A percentile compares a stretch with the other conserved stretches of the same genome.
Conservation (phyloP, 2,113 vertebrate species). For the Lampris megalopsis region DNA sequence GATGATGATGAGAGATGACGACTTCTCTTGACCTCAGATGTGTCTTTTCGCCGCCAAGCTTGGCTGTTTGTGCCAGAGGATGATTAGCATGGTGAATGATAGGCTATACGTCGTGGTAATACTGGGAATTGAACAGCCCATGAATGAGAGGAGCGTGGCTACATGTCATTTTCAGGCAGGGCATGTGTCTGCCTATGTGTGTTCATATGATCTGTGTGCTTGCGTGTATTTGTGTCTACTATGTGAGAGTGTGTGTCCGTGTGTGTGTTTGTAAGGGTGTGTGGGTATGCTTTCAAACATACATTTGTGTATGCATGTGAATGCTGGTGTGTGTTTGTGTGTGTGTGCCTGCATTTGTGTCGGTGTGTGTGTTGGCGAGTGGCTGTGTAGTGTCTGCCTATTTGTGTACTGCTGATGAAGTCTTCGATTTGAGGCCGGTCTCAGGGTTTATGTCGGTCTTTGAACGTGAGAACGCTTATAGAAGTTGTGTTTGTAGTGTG, state of each 20-base stretch:
- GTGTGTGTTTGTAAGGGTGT: background rate
- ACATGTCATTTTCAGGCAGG: conserved; percentile 11
- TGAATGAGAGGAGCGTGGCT: conserved; percentile 1
- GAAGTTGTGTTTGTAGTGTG: conserved; percentile 50
- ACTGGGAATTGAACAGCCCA: conserved; percentile 10
- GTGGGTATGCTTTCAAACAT: conserved; percentile 1
- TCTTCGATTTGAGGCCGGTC: conserved; percentile 34
- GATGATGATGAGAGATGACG: conserved; percentile 32
- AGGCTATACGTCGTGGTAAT: conserved; percentile 25
- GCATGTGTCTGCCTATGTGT: background rate
- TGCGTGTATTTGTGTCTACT: background rate
- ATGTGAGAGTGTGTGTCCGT: background rate
- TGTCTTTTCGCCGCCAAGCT: conserved; percentile 39
- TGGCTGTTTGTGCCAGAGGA: conserved; percentile 11
- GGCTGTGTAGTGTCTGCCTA: background rate
- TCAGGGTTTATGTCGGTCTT: conserved; percentile 21
- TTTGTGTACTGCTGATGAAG: background rate
- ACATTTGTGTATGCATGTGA: conserved; percentile 2
- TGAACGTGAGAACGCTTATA: conserved; percentile 61
- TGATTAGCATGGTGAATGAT: conserved; percentile 58
- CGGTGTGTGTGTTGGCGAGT: background rate
- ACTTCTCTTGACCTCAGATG: conserved; percentile 63
- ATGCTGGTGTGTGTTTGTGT: background rate
- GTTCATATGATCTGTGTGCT: background rate
- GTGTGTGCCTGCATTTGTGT: background rate